Evolutionary conservation across 2,888 invertebrate genomes (phyloP), one percentile per base, ranked within the genome.

Genomic region (Atethmia centrago): DNA sequence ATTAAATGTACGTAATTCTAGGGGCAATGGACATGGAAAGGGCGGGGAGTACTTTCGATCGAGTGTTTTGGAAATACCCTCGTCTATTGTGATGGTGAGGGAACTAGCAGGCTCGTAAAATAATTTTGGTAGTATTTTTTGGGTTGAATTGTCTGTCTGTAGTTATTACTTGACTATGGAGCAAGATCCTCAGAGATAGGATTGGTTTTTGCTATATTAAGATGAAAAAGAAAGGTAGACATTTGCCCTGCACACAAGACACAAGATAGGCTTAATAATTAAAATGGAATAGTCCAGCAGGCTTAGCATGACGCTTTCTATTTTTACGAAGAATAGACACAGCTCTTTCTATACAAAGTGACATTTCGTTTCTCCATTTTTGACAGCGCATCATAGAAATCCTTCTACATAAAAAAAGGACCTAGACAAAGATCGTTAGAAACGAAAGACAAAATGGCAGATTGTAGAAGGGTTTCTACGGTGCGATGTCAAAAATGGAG

Each of bases 1-100:
- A 92, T 92, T 90, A 90, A 86, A 73, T 83, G 79, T 82, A 74
- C 86, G 84, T 87, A 87, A 85, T 86, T 78, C 84, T 82, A 85
- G 86, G 88, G 81, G 82, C 85, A 83, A 83, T 87, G 85, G 88
- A 92, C 91, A 93, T 72, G 88, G 87, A 90, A 90, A 86, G 88
- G 92, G 92, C 89, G 91, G 88, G 83, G 82, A 83, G 86, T 82
- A 79, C 81, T 83, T 83, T 82, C 77, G 71, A 80, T 84, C 77
- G 80, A 86, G 85, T 82, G 82, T 82, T 86, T 87, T 81, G 81
- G 87, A 77, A 82, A 71, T 77, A 56, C 36, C 58, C 69, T 68
- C 66, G 45, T 68, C 51, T 47, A 55, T 73, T 70, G 83, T 42
- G 74, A 61, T 84, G 59, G 63, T 47, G 19, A 59, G 51, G 58